Evolutionary conservation across 2,888 invertebrate species (phyloP), one percentile per base, ranked within the genome.

Genomic region (Pristionchus entomophagus): DNA sequence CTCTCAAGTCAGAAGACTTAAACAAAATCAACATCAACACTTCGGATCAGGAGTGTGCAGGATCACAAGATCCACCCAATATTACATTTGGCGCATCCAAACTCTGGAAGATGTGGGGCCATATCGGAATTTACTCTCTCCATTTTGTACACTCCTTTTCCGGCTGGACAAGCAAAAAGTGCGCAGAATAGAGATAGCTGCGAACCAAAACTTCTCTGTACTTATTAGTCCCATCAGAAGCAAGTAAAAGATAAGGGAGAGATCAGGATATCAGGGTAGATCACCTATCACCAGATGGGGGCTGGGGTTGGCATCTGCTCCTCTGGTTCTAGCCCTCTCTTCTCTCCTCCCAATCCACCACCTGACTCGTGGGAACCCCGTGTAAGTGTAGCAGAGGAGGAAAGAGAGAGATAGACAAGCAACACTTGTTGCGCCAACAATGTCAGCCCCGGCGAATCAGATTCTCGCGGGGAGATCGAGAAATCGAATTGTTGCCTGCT

Each of bases 341-440:
- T 32, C 10, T 62, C 35, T 35, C 65, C 14, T 22, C 35, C 19
- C 35, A 14, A 22, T 65, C 22, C 35, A 65, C 65, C 65, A 65
- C 65, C 65, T 65, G 65, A 65, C 65, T 65, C 65, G 65, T 65
- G 65, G 65, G 65, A 65, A 65, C 35, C 65, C 65, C 65, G 65
- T 65, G 65, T 65, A 65, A 65, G 65, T 65, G 65, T 35, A 65
- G 65, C 32, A 29, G 65, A 29, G 32, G 59, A 59, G 32, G 59
- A 6, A 22, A 22, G 51, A 8, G 29, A 3, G 17, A 10, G 35
- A 65, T 32, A 14, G 35, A 65, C 35, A 65, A 35, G 65, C 65
- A 65, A 65, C 65, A 65, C 65, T 65, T 65, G 65, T 65, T 65
- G 65, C 32, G 35, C 65, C 65, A 65, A 65, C 65, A 65, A 65